A percentile compares a stretch with the other conserved stretches of the same genome.
phyloP scores from a whole-genome alignment of 2,797 vertebrate genomes.

The Discoglossus pictus region DNA sequence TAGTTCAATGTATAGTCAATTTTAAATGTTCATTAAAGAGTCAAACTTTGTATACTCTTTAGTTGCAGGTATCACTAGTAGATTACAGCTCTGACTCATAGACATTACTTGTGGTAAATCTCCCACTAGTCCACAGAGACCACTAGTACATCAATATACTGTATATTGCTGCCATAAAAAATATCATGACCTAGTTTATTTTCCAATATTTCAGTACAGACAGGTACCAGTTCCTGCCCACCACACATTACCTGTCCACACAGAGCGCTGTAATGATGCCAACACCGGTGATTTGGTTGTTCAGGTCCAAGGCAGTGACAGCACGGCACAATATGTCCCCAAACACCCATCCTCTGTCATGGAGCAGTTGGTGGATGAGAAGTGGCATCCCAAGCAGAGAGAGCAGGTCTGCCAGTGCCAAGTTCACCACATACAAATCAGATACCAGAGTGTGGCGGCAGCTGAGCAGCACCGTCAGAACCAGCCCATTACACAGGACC shows the following conservation, averaged over 20 bases:
- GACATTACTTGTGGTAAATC: no score
- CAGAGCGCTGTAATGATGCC: slow-evolving; percentile 53
- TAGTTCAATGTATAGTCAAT: no score
- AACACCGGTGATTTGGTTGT: slow-evolving; percentile 53
- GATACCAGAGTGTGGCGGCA: slow-evolving; percentile 48
- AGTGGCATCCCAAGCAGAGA: slow-evolving; percentile 54
- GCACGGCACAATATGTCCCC: slow-evolving; percentile 51
- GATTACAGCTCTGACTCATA: no score
- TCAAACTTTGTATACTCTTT: no score
- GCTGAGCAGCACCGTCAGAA: slow-evolving; percentile 46
- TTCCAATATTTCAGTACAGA: no score
- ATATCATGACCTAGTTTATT: no score
- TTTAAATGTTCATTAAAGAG: no score
- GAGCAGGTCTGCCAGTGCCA: slow-evolving; percentile 51
- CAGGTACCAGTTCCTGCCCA: background rate
- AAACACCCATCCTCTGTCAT: slow-evolving; percentile 53
- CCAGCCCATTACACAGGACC: slow-evolving; percentile 50
- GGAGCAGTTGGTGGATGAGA: slow-evolving; percentile 52
- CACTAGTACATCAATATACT: no score
- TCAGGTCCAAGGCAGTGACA: slow-evolving; percentile 52
- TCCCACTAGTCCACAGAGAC: no score
- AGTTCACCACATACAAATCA: slow-evolving; percentile 52
- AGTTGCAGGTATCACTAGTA: no score
- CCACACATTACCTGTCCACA: slow-evolving; percentile 48
- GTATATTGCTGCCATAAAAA: no score